Evolutionary conservation across 2,113 vertebrate genomes (phyloP).

Genomic region (Mellivora capensis): DNA sequence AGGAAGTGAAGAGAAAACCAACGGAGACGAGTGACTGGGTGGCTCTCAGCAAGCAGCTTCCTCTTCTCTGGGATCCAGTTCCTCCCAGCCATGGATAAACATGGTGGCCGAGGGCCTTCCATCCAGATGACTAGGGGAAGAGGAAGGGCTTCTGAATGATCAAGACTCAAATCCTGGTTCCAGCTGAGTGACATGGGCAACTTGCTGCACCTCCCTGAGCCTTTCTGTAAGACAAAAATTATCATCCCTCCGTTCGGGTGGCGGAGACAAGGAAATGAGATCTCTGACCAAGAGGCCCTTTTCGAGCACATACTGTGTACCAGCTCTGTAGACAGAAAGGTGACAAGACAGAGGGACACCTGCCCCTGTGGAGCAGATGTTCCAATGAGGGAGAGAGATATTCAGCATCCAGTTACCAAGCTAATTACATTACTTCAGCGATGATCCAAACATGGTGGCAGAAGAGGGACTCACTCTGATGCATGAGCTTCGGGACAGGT

Average conservation of each 20-base stretch:
- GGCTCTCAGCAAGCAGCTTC: background rate
- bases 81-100: background rate
- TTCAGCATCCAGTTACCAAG: background rate
- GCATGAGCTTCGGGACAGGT: background rate
- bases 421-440: background rate
- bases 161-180: background rate
- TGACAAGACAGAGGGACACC: background rate
- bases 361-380: background rate
- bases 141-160: background rate
- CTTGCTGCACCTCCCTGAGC: background rate
- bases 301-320: background rate
- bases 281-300: background rate
- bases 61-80: background rate
- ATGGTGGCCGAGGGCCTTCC: background rate
- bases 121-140: background rate
- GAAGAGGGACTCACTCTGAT: background rate
- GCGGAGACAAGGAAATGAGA: background rate
- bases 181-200: background rate
- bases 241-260: background rate
- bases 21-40: background rate
- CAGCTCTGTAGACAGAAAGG: background rate
- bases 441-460: background rate
- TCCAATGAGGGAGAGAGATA: background rate
- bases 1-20: background rate
- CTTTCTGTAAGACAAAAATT: background rate